Evolutionary conservation across 2,113 vertebrate species (phyloP).

Genomic region (Psettodes erumei): DNA sequence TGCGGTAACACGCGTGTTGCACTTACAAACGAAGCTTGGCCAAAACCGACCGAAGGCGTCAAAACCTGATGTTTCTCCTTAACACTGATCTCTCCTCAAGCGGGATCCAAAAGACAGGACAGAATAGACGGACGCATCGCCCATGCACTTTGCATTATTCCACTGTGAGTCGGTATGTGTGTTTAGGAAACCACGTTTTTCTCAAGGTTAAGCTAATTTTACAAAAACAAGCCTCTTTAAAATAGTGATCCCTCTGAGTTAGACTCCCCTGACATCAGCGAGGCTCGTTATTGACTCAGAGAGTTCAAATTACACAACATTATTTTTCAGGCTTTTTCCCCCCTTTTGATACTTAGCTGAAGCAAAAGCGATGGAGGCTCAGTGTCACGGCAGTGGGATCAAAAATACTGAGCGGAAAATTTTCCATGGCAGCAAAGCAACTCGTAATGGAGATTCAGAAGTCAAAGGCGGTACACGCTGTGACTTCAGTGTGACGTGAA

Average conservation of each 20-base stretch:
- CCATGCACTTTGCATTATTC: too few relatives aligned
- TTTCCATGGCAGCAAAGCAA: neutral
- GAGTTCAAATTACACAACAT: constrained; percentile 33
- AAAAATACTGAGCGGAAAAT: constrained; percentile 5
- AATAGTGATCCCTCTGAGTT: constrained; percentile 37
- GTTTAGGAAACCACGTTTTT: too few relatives aligned
- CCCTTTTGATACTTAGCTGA: neutral
- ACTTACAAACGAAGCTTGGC: neutral
- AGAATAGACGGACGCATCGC: too few relatives aligned
- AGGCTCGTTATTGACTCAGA: constrained; percentile 29
- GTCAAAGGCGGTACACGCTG: neutral
- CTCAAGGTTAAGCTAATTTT: constrained; percentile 13
- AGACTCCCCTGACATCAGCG: constrained; percentile 20
- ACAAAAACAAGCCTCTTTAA: constrained; percentile 33
- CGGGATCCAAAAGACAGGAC: neutral
- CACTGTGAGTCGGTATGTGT: too few relatives aligned
- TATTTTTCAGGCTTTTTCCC: constrained; percentile 10
- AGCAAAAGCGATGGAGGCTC: neutral
- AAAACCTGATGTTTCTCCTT: neutral
- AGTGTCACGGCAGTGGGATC: neutral
- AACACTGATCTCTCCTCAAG: neutral
- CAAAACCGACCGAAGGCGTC: constrained; percentile 4
- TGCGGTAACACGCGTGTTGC: too few relatives aligned
- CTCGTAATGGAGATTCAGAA: neutral
- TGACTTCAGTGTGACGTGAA: neutral